Evolutionary conservation across 1,140 invertebrate genomes (phyloP).

Genomic region (Tetragnatha versicolor): DNA sequence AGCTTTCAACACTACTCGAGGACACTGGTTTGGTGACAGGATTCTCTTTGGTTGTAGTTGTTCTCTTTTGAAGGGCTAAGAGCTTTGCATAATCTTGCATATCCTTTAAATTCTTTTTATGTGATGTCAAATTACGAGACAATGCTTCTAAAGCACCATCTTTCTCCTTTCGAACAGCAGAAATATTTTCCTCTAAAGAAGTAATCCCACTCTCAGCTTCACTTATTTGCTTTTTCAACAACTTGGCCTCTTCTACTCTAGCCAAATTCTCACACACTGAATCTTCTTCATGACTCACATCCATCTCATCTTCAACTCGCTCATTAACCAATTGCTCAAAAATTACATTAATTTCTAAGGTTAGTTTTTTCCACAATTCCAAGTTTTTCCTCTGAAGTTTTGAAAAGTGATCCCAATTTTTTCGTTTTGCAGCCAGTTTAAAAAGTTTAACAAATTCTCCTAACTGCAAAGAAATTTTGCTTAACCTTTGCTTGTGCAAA

Average conservation of each 20-base stretch:
- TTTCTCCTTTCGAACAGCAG: conserved; percentile 77
- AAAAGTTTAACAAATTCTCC: conserved; percentile 97
- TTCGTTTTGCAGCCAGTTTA: conserved; percentile 91
- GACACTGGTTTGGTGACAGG: conserved; percentile 9
- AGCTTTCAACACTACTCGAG: neutral
- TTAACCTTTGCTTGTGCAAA: conserved; percentile 81
- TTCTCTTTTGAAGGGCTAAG: conserved; percentile 63
- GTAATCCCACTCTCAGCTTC: conserved; percentile 90
- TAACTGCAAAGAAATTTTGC: conserved; percentile 85
- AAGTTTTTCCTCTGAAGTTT: conserved; percentile 98
- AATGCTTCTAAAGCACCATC: conserved; percentile 78
- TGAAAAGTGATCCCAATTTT: conserved; percentile 99
- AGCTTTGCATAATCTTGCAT: conserved; percentile 68
- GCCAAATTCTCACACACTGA: neutral
- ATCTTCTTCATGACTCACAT: conserved; percentile 76
- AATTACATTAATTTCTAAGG: conserved; percentile 75
- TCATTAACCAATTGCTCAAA: conserved; percentile 76
- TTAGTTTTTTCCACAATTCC: conserved; percentile 94
- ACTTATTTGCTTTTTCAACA: conserved; percentile 88
- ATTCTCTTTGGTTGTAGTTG: conserved; percentile 51
- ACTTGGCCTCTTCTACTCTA: conserved; percentile 85
- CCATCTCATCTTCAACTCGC: conserved; percentile 80
- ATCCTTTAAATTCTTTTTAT: conserved; percentile 68
- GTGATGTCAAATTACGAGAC: conserved; percentile 66
- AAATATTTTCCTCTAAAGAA: conserved; percentile 72